A percentile compares a stretch with the other conserved stretches of the same genome.
phyloP scores from a whole-genome alignment of 2,888 invertebrate species.

The Pseudanteris insignis region DNA sequence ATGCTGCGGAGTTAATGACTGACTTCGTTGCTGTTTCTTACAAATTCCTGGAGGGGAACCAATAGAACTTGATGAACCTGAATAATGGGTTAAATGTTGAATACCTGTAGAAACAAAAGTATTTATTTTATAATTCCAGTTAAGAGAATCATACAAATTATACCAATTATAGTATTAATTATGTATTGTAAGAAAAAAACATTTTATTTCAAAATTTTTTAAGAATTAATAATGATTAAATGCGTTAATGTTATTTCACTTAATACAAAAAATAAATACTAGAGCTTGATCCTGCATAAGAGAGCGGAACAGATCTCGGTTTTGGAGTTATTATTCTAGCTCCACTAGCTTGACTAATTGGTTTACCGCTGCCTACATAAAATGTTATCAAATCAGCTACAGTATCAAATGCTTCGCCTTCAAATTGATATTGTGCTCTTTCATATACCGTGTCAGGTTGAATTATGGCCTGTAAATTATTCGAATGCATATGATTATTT shows the following conservation, averaged over 20 bases:
- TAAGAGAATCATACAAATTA: no score
- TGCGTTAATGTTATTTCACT: no score
- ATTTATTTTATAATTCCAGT: no score
- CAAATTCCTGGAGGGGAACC: constrained; percentile 65
- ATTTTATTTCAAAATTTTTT: no score
- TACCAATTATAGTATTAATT: no score
- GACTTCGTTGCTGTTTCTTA: constrained; percentile 77
- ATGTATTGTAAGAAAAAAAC: neutral
- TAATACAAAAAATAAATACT: constrained; percentile 22
- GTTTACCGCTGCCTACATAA: constrained; percentile 89
- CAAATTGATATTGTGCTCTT: constrained; percentile 90
- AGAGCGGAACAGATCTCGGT: constrained; percentile 80
- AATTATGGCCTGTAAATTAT: constrained; percentile 78
- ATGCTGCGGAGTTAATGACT: constrained; percentile 76
- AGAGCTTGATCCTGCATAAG: constrained; percentile 55
- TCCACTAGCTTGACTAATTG: constrained; percentile 88
- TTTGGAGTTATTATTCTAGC: constrained; percentile 88
- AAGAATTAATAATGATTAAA: no score
- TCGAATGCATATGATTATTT: no score
- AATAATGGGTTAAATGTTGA: constrained; percentile 66
- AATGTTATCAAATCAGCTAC: constrained; percentile 93
- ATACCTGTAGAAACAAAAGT: constrained; percentile 46
- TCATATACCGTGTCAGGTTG: constrained; percentile 93
- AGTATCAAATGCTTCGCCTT: constrained; percentile 92
- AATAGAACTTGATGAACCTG: constrained; percentile 70